Evolutionary conservation across 2,113 vertebrate species (phyloP), one percentile per base, ranked within the genome.

Genomic region (Myiozetetes cayanensis): DNA sequence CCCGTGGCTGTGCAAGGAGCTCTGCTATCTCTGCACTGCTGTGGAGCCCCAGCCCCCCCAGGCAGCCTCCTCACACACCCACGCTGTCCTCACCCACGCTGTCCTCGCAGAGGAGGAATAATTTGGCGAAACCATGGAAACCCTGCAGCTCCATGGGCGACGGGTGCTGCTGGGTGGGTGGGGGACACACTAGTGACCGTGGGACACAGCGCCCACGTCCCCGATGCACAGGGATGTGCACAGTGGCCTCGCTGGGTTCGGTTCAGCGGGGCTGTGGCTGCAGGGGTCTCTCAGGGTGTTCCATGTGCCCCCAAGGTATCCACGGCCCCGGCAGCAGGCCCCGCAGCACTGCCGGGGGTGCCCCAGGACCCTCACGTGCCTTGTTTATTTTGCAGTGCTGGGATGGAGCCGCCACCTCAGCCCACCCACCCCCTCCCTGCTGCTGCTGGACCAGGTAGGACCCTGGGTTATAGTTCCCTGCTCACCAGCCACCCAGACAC

Each of bases 121-220:
- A 93, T 72, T 71, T 3, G 27, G 85, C 49, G 93, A 96, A 96
- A 96, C 97, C 96, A 97, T 97, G 89, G 97, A 91, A 97, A 97
- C 97, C 35, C 23, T 30, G 37, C 10, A 4, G 89, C 10, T 91
- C 62, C 76, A 55, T 11, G 3, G 62, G 55, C 0, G 2, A 70
- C 47, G 55, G 83, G 70, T 75, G 83, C 80, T 68, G 62, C 4
- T 12, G 16, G 3, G 47, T 61, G 18, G 30, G 30, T 46, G 44
- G 39, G 55, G 68, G 21, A 81, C 55, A 2, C 43, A 31, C 16
- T 17, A 35, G 19, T 47, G 71, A 33, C 67, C 0, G 0, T 31
- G 61, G n/a, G 49, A 58, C 21, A 46, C 18, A 2, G 46, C 20
- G 5, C 55, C 80, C 68, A 53, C 1, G 0, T 47, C 17, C 46